Conservation (phyloP, 2,797 vertebrate genomes). For the Syndactyla subalaris region DNA sequence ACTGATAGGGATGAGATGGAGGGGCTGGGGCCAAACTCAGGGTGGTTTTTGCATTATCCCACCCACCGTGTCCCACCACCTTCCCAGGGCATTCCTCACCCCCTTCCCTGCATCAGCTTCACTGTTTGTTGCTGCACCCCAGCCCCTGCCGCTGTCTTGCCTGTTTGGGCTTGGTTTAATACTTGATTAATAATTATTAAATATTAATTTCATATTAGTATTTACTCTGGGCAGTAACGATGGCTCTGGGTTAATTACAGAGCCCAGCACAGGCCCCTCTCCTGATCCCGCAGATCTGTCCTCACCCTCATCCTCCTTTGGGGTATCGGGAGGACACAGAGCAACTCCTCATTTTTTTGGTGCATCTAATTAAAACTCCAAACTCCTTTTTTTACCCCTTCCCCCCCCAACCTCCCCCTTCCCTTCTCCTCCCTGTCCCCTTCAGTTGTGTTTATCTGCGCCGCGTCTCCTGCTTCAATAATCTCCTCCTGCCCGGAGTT, state of each 20-base stretch:
- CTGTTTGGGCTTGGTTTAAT: background rate
- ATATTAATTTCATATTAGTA: background rate
- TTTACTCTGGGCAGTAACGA: fast-evolving
- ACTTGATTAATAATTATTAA: background rate
- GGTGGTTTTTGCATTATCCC: background rate
- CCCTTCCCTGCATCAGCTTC: background rate
- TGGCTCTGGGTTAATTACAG: background rate
- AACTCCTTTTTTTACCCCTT: background rate
- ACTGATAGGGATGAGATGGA: background rate
- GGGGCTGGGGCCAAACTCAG: background rate
- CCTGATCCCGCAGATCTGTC: background rate
- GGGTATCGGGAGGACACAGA: background rate
- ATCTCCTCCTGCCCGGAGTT: constrained; percentile 72
- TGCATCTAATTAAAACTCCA: constrained; percentile 42
- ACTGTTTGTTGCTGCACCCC: fast-evolving
- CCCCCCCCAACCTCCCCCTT: background rate
- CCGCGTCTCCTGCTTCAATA: constrained; percentile 64
- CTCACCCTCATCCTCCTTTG: background rate
- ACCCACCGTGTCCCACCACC: fast-evolving
- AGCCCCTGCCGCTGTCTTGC: fast-evolving
- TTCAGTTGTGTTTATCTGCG: constrained; percentile 73
- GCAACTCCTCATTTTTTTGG: background rate
- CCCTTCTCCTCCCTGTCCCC: background rate
- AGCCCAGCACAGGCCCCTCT: background rate
- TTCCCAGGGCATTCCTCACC: background rate